phyloP scores from a whole-genome alignment of 2,113 vertebrate genomes.

The Brachyhypopomus occidentalis region DNA sequence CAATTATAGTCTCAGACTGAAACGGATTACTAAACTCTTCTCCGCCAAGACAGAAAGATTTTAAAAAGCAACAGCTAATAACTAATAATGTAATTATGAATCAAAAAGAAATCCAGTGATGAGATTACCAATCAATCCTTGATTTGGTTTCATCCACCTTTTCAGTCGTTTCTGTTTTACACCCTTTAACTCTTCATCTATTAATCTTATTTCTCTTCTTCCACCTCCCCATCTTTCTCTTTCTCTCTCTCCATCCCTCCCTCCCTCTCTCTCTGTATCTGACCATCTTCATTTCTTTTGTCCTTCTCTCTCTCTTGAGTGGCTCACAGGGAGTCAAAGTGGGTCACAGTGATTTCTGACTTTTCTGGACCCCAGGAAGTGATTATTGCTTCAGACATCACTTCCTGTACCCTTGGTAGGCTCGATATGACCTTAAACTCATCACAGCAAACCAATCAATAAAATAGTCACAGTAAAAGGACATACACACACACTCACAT shows the following conservation, averaged over 20 bases:
- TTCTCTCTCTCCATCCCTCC: not conserved
- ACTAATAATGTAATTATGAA: not conserved
- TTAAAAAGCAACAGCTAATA: not conserved
- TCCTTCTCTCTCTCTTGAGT: not conserved
- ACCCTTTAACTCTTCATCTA: not conserved
- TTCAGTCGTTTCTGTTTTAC: not conserved
- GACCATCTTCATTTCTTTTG: not conserved
- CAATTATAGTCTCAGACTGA: not conserved
- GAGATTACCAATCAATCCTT: not conserved
- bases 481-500: not conserved
- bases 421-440: not conserved
- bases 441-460: slow-evolving; percentile 6
- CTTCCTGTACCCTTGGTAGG: not conserved
- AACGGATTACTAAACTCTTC: not conserved
- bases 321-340: not conserved
- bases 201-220: not conserved
- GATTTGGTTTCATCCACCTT: not conserved
- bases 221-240: not conserved
- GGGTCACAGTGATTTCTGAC: not conserved
- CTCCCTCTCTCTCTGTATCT: not conserved
- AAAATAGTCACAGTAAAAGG: not conserved
- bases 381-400: slow-evolving; percentile 11
- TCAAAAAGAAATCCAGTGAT: not conserved
- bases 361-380: not conserved
- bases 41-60: not conserved